Evolutionary conservation across 2,888 invertebrate species (phyloP).

Genomic region (Emesis furor): DNA sequence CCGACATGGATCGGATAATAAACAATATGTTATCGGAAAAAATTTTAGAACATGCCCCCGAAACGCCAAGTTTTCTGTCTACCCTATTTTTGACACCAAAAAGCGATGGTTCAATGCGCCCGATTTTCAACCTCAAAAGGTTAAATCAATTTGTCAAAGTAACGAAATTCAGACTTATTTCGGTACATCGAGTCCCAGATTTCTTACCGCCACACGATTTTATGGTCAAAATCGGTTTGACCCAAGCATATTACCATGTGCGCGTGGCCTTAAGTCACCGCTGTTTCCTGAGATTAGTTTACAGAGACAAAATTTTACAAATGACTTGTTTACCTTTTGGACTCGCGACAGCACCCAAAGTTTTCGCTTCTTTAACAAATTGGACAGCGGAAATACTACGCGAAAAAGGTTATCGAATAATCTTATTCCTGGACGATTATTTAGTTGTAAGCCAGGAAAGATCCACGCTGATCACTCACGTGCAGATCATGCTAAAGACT

Average conservation of each 20-base stretch:
- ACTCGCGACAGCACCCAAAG: slow-evolving; percentile 1
- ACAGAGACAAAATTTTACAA: background rate
- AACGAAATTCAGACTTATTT: too few relatives aligned
- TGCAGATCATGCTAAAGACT: background rate
- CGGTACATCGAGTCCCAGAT: too few relatives aligned
- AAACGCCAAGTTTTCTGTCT: too few relatives aligned
- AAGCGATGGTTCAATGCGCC: too few relatives aligned
- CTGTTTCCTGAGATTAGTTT: background rate
- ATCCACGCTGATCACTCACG: background rate
- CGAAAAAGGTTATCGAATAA: background rate
- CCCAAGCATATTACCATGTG: background rate
- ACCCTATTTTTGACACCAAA: too few relatives aligned
- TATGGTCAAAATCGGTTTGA: background rate
- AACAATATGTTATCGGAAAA: too few relatives aligned
- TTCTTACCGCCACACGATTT: too few relatives aligned
- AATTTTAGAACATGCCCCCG: too few relatives aligned
- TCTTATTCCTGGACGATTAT: background rate
- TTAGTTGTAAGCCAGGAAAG: background rate
- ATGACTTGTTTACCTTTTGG: background rate
- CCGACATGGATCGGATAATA: too few relatives aligned
- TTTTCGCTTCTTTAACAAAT: background rate
- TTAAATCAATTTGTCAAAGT: too few relatives aligned
- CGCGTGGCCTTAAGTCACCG: too few relatives aligned
- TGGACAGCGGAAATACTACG: too few relatives aligned
- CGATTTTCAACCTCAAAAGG: background rate